Conservation (phyloP, 2,797 vertebrate genomes). For the Aldrovandia affinis region DNA sequence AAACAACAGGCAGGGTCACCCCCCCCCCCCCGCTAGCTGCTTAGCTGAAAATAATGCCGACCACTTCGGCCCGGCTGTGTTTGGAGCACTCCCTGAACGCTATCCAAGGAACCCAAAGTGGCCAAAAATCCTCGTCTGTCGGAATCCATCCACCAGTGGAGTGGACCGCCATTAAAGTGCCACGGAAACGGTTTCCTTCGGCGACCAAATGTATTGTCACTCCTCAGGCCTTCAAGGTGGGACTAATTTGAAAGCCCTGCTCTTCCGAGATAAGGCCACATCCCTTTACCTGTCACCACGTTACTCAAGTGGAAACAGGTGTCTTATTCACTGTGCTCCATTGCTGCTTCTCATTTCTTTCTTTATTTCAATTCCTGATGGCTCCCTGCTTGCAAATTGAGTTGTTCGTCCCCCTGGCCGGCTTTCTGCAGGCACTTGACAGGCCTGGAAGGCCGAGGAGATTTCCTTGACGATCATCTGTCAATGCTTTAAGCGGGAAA, state of each 20-base stretch:
- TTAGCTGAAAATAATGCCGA: neutral
- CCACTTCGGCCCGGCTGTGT: neutral
- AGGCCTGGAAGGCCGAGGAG: constrained; percentile 49
- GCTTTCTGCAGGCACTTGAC: constrained; percentile 53
- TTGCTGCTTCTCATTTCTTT: constrained; percentile 48
- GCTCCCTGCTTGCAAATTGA: constrained; percentile 56
- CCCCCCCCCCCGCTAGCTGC: neutral
- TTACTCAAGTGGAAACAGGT: constrained; percentile 61
- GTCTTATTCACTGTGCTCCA: constrained; percentile 59
- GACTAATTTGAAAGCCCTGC: constrained; percentile 42
- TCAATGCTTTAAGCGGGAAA: constrained; percentile 41
- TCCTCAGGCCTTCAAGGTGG: constrained; percentile 39
- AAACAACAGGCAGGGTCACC: constrained; percentile 25
- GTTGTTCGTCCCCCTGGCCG: constrained; percentile 51
- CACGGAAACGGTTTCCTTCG: constrained; percentile 18
- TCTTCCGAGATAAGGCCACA: constrained; percentile 35
- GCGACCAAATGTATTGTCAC: constrained; percentile 29
- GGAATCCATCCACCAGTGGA: constrained; percentile 26
- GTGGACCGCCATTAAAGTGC: constrained; percentile 11
- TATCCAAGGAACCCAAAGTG: constrained; percentile 19
- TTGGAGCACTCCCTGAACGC: constrained; percentile 27
- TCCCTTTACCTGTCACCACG: constrained; percentile 57
- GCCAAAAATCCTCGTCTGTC: constrained; percentile 33
- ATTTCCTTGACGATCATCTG: constrained; percentile 46
- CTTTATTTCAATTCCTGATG: constrained; percentile 51